Evolutionary conservation across 2,888 invertebrate genomes (phyloP).

Genomic region (Herminia tarsipennalis): DNA sequence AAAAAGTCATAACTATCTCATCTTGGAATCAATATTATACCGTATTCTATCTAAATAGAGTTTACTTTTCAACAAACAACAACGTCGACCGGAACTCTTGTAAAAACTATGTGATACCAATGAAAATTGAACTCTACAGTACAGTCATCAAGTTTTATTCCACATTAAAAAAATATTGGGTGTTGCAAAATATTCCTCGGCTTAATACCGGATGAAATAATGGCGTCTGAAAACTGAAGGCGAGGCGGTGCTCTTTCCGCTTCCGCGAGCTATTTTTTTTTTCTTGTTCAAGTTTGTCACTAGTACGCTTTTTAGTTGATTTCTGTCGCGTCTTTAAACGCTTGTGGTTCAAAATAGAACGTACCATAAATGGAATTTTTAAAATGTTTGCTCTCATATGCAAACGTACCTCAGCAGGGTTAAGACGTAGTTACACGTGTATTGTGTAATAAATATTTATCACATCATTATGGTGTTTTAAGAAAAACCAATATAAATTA

Average conservation of each 20-base stretch:
- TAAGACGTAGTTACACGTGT: background rate
- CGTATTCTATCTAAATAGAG: conserved; percentile 52
- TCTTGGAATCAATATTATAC: conserved; percentile 53
- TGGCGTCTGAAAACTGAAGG: conserved; percentile 72
- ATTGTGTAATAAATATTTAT: too few relatives aligned
- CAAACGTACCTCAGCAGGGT: background rate
- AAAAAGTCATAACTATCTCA: conserved; percentile 53
- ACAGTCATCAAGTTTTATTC: conserved; percentile 52
- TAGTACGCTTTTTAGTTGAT: conserved; percentile 55
- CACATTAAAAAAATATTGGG: conserved; percentile 47
- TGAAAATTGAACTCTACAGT: conserved; percentile 63
- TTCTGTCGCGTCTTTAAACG: conserved; percentile 52
- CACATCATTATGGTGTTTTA: conserved; percentile 15
- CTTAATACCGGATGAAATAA: conserved; percentile 71
- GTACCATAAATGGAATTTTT: conserved; percentile 54
- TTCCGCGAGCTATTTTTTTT: conserved; percentile 65
- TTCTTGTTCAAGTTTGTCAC: conserved; percentile 57
- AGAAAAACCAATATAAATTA: too few relatives aligned
- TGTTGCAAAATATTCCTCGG: conserved; percentile 53
- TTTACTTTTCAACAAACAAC: conserved; percentile 39
- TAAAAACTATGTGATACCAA: conserved; percentile 47
- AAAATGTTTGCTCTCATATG: conserved; percentile 33
- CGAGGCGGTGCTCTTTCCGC: conserved; percentile 66
- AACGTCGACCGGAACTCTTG: conserved; percentile 32
- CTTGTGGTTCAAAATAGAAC: conserved; percentile 51